These are phyloP conservation scores for Zele albiditarsus DNA, from an alignment of 2,888 invertebrate genomes.

Conservation along the genomic window DNA sequence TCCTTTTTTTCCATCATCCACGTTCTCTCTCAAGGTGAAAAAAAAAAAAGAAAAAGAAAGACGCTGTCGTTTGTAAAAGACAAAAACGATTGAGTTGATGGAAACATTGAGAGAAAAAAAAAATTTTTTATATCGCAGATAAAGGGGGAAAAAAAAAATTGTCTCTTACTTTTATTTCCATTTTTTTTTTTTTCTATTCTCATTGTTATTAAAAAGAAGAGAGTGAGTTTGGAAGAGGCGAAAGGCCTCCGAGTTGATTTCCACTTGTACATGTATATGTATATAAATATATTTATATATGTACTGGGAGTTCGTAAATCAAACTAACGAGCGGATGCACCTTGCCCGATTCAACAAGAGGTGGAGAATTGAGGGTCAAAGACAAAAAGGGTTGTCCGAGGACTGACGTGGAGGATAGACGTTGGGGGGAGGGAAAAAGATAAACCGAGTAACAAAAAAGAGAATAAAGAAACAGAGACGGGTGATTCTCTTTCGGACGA, in stretches of 20 bases:
- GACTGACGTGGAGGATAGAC: neutral
- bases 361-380: slow-evolving; percentile 11
- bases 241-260: neutral
- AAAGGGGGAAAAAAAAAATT: neutral
- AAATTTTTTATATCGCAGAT: neutral
- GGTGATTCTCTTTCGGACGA: slow-evolving; percentile 20
- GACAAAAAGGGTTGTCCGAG: slow-evolving; percentile 12
- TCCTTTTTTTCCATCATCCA: neutral
- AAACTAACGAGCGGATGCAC: slow-evolving; percentile 53
- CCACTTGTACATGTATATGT: neutral
- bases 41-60: too few relatives aligned
- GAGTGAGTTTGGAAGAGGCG: neutral
- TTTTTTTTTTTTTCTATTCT: neutral
- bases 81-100: slow-evolving; percentile 8
- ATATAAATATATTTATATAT: slow-evolving; percentile 1
- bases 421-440: neutral
- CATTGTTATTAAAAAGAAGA: neutral
- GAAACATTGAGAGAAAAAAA: neutral
- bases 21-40: neutral
- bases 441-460: slow-evolving; percentile 13
- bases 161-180: too few relatives aligned
- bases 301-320: slow-evolving; percentile 49
- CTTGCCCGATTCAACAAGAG: slow-evolving; percentile 45
- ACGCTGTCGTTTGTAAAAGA: slow-evolving; percentile 11
- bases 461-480: slow-evolving; percentile 12